Percentiles rank a stretch among this genome's conserved stretches.
Conservation (phyloP, 2,797 vertebrate species). For the Microchirus variegatus region DNA sequence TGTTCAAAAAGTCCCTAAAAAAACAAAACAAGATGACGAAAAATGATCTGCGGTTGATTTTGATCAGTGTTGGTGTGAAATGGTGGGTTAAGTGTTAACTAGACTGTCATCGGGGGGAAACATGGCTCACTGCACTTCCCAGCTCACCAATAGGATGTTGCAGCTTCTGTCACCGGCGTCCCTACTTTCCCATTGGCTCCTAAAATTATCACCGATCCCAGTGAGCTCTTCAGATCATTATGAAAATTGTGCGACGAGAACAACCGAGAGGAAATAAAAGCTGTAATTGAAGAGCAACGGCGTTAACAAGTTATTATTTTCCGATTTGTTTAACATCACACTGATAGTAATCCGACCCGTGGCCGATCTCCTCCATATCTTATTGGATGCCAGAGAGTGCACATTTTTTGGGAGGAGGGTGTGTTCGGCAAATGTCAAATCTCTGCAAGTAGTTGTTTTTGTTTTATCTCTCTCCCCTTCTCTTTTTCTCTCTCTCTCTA, state of each 20-base stretch:
- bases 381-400: slow-evolving; percentile 60
- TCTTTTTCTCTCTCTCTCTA: slow-evolving; percentile 38
- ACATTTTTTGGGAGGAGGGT: slow-evolving; percentile 67
- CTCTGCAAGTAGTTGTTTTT: slow-evolving; percentile 79
- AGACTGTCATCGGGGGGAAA: slow-evolving; percentile 34
- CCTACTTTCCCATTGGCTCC: slow-evolving; percentile 37
- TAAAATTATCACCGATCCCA: slow-evolving; percentile 29
- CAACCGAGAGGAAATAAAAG: slow-evolving; percentile 11
- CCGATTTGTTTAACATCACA: slow-evolving; percentile 32
- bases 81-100: slow-evolving; percentile 41
- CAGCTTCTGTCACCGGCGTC: slow-evolving; percentile 46
- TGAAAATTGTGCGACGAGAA: slow-evolving; percentile 4
- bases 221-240: slow-evolving; percentile 18
- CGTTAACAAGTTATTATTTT: slow-evolving; percentile 10
- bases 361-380: slow-evolving; percentile 57
- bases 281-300: slow-evolving; percentile 30
- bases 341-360: slow-evolving; percentile 55
- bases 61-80: slow-evolving; percentile 24
- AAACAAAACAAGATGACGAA: not conserved
- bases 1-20: not conserved
- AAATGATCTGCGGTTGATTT: slow-evolving; percentile 24
- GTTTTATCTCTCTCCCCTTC: slow-evolving; percentile 67
- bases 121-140: slow-evolving; percentile 44
- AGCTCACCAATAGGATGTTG: slow-evolving; percentile 56
- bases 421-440: slow-evolving; percentile 75